Conservation (phyloP, 2,113 vertebrate species). For the Crotalus tigris region DNA sequence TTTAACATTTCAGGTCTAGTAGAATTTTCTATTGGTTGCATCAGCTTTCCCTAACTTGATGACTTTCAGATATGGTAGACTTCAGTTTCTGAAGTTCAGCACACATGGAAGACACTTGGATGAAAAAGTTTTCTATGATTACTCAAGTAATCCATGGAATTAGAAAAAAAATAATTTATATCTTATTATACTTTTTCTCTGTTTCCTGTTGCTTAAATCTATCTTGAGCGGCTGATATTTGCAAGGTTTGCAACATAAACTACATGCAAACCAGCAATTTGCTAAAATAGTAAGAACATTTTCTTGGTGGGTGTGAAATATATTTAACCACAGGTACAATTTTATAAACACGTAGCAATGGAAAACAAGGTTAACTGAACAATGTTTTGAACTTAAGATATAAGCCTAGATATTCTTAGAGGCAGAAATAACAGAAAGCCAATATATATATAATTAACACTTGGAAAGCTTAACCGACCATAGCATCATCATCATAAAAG, state of each 20-base stretch:
- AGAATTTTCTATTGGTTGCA: neutral
- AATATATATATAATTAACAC: conserved; percentile 21
- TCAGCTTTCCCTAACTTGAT: neutral
- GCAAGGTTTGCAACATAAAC: neutral
- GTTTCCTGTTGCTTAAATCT: neutral
- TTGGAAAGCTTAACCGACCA: conserved; percentile 7
- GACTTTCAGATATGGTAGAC: neutral
- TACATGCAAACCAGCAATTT: neutral
- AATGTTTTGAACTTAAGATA: neutral
- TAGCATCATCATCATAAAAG: neutral
- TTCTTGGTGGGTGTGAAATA: neutral
- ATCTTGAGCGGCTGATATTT: neutral
- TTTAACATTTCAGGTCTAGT: neutral
- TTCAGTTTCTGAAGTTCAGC: neutral
- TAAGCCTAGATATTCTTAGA: conserved; percentile 12
- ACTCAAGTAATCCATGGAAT: neutral
- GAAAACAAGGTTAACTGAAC: conserved; percentile 30
- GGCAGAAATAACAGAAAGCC: conserved; percentile 10
- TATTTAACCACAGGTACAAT: conserved; percentile 23
- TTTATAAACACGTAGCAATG: conserved; percentile 38
- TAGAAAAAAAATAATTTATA: neutral
- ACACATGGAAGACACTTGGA: neutral
- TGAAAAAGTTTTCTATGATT: neutral
- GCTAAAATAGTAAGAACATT: neutral
- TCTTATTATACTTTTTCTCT: neutral